Conservation (phyloP, 2,797 vertebrate species). For the Lithobates sylvaticus region DNA sequence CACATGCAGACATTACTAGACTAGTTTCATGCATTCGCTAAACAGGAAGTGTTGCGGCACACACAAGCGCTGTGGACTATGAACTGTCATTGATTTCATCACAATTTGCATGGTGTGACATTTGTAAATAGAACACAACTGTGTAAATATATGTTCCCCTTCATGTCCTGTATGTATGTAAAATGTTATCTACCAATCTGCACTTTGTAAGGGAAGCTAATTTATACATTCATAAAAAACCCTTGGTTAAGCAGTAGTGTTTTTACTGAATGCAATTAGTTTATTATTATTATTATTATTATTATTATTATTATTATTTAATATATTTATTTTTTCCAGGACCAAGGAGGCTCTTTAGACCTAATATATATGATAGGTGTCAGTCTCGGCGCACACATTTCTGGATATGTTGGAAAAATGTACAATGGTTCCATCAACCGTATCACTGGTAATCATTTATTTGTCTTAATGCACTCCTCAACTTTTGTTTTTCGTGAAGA, state of each 20-base stretch:
- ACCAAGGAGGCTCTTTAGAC: slow-evolving; percentile 82
- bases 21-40: no score
- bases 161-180: no score
- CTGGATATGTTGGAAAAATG: slow-evolving; percentile 89
- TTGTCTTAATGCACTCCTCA: background rate
- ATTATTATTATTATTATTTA: background rate
- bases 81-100: no score
- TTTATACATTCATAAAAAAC: no score
- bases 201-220: no score
- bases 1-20: no score
- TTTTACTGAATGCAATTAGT: background rate
- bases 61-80: no score
- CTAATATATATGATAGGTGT: slow-evolving; percentile 89
- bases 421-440: slow-evolving; percentile 89
- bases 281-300: background rate
- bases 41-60: no score
- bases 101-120: no score
- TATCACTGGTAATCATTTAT: slow-evolving; percentile 87
- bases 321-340: slow-evolving; percentile 72
- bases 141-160: no score
- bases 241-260: background rate
- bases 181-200: no score
- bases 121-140: no score
- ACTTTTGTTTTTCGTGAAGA: background rate
- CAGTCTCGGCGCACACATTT: slow-evolving; percentile 94